Conservation (phyloP, 2,888 invertebrate species). For the Agriotes lineatus region DNA sequence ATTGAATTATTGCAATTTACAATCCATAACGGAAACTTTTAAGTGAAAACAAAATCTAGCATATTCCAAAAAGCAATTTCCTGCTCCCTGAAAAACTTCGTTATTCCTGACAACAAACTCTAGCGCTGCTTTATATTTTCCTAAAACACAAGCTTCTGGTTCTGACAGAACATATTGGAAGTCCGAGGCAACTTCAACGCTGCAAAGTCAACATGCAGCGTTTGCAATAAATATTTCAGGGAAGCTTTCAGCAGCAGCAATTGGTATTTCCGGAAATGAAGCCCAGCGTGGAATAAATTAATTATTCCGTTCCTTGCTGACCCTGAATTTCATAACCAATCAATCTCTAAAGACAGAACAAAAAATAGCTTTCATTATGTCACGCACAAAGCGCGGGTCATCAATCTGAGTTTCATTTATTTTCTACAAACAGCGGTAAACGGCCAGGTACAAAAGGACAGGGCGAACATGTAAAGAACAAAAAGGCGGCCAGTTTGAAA, state of each 20-base stretch:
- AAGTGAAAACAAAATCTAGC: too few relatives aligned
- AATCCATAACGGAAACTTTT: too few relatives aligned
- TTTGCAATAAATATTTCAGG: neutral
- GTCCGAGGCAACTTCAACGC: neutral
- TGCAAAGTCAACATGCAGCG: neutral
- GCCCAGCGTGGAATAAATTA: neutral
- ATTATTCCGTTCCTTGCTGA: neutral
- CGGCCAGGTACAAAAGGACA: neutral
- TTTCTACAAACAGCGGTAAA: slow-evolving; percentile 1
- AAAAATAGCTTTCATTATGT: neutral
- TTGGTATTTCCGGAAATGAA: neutral
- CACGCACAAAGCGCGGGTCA: neutral
- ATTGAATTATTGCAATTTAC: too few relatives aligned
- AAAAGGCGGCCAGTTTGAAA: neutral
- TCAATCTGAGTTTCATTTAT: neutral
- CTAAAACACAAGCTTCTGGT: neutral
- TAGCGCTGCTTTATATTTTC: neutral
- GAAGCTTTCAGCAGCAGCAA: neutral
- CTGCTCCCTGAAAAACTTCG: too few relatives aligned
- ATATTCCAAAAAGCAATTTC: too few relatives aligned
- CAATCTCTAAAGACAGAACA: neutral
- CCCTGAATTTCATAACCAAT: slow-evolving; percentile 6
- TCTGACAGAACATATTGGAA: slow-evolving; percentile 7
- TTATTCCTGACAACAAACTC: neutral
- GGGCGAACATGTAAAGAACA: neutral